A percentile compares a stretch with the other conserved stretches of the same genome.
Evolutionary conservation across 2,797 vertebrate genomes (phyloP).

Genomic region (Hybognathus amarus): DNA sequence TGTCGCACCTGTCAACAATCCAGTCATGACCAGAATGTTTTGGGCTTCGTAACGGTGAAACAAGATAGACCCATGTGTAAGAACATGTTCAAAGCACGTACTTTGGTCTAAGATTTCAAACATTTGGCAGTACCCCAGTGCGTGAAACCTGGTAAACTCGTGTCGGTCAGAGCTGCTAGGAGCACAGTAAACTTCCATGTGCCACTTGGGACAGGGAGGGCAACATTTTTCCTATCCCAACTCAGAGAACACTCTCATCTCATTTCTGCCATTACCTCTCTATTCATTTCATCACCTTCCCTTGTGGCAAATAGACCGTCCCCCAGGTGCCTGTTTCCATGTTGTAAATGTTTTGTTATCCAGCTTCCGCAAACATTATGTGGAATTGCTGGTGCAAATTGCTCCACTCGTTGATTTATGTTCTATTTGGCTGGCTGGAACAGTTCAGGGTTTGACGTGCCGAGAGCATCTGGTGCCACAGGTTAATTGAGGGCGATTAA

Average conservation of each 20-base stretch:
- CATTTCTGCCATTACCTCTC: slow-evolving; percentile 10
- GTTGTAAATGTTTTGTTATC: slow-evolving; percentile 73
- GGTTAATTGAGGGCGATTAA: slow-evolving; percentile 88
- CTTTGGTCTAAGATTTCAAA: slow-evolving; percentile 79
- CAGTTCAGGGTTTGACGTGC: slow-evolving; percentile 69
- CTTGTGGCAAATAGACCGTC: slow-evolving; percentile 34
- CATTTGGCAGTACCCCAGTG: slow-evolving; percentile 71
- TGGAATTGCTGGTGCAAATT: slow-evolving; percentile 69
- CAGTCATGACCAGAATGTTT: slow-evolving; percentile 64
- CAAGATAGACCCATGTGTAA: slow-evolving; percentile 65
- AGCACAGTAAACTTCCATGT: slow-evolving; percentile 52
- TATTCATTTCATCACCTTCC: slow-evolving; percentile 26
- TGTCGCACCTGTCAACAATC: slow-evolving; percentile 71
- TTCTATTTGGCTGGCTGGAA: slow-evolving; percentile 73
- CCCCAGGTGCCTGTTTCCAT: slow-evolving; percentile 61
- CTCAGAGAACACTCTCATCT: slow-evolving; percentile 37
- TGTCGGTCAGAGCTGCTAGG: slow-evolving; percentile 47
- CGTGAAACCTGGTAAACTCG: slow-evolving; percentile 72
- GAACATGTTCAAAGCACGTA: slow-evolving; percentile 73
- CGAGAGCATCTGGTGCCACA: slow-evolving; percentile 73
- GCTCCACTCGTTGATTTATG: slow-evolving; percentile 71
- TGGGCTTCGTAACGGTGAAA: slow-evolving; percentile 63
- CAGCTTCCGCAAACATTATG: slow-evolving; percentile 68
- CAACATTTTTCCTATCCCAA: slow-evolving; percentile 52
- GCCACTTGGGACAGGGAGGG: slow-evolving; percentile 29